Evolutionary conservation across 2,113 vertebrate genomes (phyloP), one percentile per base, ranked within the genome.

Genomic region (Apteryx mantelli): DNA sequence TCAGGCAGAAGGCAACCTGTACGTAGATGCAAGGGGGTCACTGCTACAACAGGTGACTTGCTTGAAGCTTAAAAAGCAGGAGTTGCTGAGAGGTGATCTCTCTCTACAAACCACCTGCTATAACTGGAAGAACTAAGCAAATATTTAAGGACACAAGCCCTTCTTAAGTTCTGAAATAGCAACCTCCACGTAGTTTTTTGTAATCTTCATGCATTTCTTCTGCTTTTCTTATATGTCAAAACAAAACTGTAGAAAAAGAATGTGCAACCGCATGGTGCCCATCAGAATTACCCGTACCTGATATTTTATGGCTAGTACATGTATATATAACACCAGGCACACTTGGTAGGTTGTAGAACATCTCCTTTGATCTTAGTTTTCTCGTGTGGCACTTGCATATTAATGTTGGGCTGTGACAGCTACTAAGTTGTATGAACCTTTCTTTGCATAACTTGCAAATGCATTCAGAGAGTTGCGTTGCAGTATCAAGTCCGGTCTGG

Each of bases 371-470:
- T 48, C 58, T 83, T 21, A 11, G 7, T 38, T 65, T 60, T 60
- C 52, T 44, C 17, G 20, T 24, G 26, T 17, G 2, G 21, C 14
- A 7, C 74, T 48, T 55, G 28, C 18, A 1, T 28, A 21, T 30
- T 24, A 76, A 46, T 3, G 9, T 26, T 8, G 25, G 53, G 53
- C 12, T 55, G 53, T 28, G 53, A 55, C 36, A 21, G 1, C n/a
- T n/a, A 3, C 18, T 3, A 1, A 7, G 3, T 4, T 7, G 4
- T 2, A 5, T 13, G 10, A 66, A n/a, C 5, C 0, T 17, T 14
- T 38, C 55, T 26, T 50, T 9, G 2, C 19, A 3, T 22, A 1
- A 5, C 11, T 58, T 26, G 8, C 2, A 28, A 3, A 21, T 6
- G 26, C 9, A 1, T 4, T 3, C 21, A 32, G 32, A 46, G n/a